Evolutionary conservation across 1,140 invertebrate genomes (phyloP), one percentile per base, ranked within the genome.

Genomic region (Drosophila busckii): DNA sequence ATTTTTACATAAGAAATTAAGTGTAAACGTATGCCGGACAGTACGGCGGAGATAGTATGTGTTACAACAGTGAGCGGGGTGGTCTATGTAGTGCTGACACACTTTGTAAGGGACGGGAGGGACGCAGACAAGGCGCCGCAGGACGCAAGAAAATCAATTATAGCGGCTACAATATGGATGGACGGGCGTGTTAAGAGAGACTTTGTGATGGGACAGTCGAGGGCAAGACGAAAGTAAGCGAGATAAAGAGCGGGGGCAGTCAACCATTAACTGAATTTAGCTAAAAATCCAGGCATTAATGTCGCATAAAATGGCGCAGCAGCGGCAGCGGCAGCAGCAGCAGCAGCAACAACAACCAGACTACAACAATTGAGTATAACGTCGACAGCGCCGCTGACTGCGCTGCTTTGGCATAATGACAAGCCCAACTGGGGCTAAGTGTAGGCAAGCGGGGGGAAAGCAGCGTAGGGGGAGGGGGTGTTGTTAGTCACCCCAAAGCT

Each of bases 111-210:
- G 41, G 22, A 9, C 17, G 9, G 13, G 41, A 25, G 31, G 31
- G 48, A n/a, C n/a, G 52, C 32, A 49, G 20, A 40, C n/a, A n/a
- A n/a, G n/a, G n/a, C n/a, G 56, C 54, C 41, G 55, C 48, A 35
- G 53, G 56, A 48, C 52, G 66, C 32, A 45, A 49, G 73, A 80
- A 76, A 82, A 82, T 82, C 75, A 82, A 82, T 82, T 82, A 75
- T 44, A 52, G 32, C 38, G 16, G 6, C 20, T 3, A 10, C 8
- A 1, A 12, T 3, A n/a, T 2, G 28, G 20, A n/a, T n/a, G 20
- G 5, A 5, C 2, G 20, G 37, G 28, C n/a, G 13, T 12, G n/a
- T n/a, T n/a, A n/a, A 45, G 15, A 13, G 9, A 9, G 31, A 34
- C 25, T 42, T 35, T 25, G 3, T 49, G 38, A 49, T 49, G 46